Base-by-base conservation (phyloP, 2,797 vertebrate genomes). In the Amazona ochrocephala region DNA sequence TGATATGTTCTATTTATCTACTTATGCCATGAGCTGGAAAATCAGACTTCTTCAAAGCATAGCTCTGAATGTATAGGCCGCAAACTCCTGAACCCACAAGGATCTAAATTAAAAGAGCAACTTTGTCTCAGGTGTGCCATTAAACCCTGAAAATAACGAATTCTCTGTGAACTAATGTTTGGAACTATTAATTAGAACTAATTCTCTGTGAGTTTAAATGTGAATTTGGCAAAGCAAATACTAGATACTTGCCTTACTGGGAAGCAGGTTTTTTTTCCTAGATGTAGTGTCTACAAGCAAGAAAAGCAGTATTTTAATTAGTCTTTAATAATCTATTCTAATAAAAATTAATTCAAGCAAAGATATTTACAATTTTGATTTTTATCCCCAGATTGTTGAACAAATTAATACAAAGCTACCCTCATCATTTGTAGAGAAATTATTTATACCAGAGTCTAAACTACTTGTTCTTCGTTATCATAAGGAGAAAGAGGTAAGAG, bases 341-440 rank as follows among this genome's bases (percentile, higher is more conserved):
- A 41, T 65, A 77, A 54, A 72, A 54, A 54, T 23, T 14, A 58
- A 34, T 64, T 53, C 16, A 30, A 5, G 21, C 83, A 2, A 83
- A 91, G 4, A 13, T 56, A 61, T 30, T 65, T 64, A 6, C 51
- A 1, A 21, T 14, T 84, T 64, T 88, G 29, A 0, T 32, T 82
- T 87, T 83, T 94, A 67, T 97, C 80, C 19, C 73, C 96, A 99
- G 99, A 99, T 99, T 95, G 98, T 99, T 91, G 99, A 99, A 97
- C 99, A 99, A 97, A 98, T 99, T 96, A 99, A 99, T 98, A 99
- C 99, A 81, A 99, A 99, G 95, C 96, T 99, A 14, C 99, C 99
- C 23, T 98, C 98, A 0, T 98, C 98, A 9, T 99, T 99, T 98
- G 99, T 99, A 90, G 99, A 99, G 97, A 99, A 99, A 96, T 94